These are phyloP conservation scores for Corythaixoides concolor DNA, from an alignment of 2,113 vertebrate species.

Conservation along the genomic window DNA sequence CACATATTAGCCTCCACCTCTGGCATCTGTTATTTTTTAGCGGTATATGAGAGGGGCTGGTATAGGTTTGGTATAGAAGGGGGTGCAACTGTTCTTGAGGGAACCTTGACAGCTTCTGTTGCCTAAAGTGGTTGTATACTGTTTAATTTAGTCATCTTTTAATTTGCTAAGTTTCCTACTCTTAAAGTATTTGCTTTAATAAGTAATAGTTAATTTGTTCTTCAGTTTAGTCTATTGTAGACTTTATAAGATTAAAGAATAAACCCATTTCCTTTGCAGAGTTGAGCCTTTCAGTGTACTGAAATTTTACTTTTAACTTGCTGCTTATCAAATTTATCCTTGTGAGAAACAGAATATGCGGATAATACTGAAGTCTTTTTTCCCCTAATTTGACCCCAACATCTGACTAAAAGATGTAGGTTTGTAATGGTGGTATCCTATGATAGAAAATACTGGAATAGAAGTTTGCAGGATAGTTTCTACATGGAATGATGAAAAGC, in stretches of 20 bases:
- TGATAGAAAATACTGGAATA: not conserved
- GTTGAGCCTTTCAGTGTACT: not conserved
- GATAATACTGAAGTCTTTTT: not conserved
- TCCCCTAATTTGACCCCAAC: not conserved
- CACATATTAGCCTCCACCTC: not conserved
- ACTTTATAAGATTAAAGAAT: not conserved
- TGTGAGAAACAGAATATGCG: not conserved
- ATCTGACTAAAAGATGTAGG: not conserved
- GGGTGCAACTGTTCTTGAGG: not conserved
- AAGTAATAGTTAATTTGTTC: not conserved
- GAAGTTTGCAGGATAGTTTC: not conserved
- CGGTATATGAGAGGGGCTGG: not conserved
- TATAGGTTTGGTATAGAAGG: not conserved
- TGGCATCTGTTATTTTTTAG: rapidly evolving
- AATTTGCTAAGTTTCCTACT: not conserved
- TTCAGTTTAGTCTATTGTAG: not conserved
- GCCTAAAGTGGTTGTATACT: not conserved
- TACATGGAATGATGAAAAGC: not conserved
- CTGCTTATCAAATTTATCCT: not conserved
- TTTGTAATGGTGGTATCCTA: not conserved
- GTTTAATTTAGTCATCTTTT: not conserved
- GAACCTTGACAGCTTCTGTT: not conserved
- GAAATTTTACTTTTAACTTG: not conserved
- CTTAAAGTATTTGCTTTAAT: not conserved
- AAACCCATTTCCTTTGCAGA: not conserved